A percentile compares a stretch with the other conserved stretches of the same genome.
Conservation (phyloP, 2,113 vertebrate genomes). For the Hippocampus mohnikei region DNA sequence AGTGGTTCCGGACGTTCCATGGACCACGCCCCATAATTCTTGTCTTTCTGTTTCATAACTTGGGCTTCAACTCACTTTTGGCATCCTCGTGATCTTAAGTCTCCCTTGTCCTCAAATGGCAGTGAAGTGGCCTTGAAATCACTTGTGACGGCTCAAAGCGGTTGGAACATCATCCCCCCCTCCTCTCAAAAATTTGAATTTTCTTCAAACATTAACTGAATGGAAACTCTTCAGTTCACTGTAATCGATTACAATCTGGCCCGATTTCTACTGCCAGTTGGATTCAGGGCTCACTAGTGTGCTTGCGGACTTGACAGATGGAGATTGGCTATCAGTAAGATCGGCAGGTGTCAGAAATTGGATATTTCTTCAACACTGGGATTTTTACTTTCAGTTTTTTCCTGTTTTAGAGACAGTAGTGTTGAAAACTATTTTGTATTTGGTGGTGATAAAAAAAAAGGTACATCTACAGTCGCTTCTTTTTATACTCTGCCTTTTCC, state of each 20-base stretch:
- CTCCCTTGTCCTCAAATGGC: constrained; percentile 4
- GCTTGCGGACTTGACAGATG: constrained; percentile 29
- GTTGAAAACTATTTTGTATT: neutral
- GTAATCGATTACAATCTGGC: constrained; percentile 56
- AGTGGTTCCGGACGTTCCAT: constrained; percentile 60
- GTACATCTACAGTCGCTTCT: neutral
- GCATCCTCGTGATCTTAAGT: constrained; percentile 2
- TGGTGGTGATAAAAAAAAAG: constrained; percentile 19
- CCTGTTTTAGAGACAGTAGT: neutral
- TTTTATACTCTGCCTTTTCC: constrained; percentile 6
- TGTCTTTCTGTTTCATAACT: constrained; percentile 29
- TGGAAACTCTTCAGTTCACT: constrained; percentile 43
- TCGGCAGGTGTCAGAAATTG: constrained; percentile 45
- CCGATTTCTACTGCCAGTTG: constrained; percentile 51
- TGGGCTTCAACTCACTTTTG: constrained; percentile 28
- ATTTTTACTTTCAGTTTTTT: neutral
- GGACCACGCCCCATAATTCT: constrained; percentile 69
- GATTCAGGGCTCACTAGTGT: constrained; percentile 43
- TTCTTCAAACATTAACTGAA: constrained; percentile 47
- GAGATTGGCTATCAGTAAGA: constrained; percentile 30
- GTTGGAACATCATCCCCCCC: constrained; percentile 38
- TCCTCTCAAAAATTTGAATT: constrained; percentile 39
- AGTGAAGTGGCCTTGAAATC: constrained; percentile 55
- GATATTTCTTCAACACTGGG: constrained; percentile 27
- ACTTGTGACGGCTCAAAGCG: constrained; percentile 36